A percentile compares a stretch with the other conserved stretches of the same genome.
These are phyloP conservation scores for Brachymystax lenok DNA, from an alignment of 2,797 vertebrate species.

Conservation along the genomic window DNA sequence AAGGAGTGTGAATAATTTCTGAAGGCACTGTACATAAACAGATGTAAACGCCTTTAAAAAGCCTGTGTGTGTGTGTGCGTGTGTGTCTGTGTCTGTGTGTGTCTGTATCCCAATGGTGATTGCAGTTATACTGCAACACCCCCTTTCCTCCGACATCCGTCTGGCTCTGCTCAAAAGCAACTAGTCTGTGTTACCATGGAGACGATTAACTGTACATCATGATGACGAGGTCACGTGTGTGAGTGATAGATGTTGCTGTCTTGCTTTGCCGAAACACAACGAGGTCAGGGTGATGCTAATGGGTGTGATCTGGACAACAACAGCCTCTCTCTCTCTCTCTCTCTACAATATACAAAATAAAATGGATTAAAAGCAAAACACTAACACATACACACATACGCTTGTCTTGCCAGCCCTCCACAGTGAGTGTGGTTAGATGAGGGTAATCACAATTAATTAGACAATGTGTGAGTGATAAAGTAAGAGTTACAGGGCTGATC, in stretches of 20 bases:
- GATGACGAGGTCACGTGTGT: neutral
- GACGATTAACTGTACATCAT: neutral
- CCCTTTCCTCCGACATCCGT: too few species aligned
- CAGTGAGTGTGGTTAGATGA: neutral
- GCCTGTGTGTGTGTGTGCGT: slow-evolving; percentile 4
- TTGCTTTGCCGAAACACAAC: slow-evolving; percentile 68
- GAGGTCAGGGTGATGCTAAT: slow-evolving; percentile 70
- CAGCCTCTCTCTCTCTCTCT: neutral
- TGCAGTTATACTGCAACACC: neutral
- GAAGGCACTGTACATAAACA: slow-evolving; percentile 1
- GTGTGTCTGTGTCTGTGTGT: neutral
- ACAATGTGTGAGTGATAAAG: neutral
- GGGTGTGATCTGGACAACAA: slow-evolving; percentile 70
- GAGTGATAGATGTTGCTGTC: slow-evolving; percentile 8
- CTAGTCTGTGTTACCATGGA: neutral
- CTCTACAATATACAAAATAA: too few species aligned
- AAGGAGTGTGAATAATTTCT: too few species aligned
- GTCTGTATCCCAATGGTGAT: neutral
- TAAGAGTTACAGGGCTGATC: too few species aligned
- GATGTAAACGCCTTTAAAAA: neutral
- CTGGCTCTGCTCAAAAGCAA: neutral
- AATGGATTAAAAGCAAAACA: neutral
- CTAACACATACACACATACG: slow-evolving; percentile 14
- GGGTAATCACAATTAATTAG: slow-evolving; percentile 5
- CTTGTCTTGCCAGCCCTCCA: neutral